phyloP scores from a whole-genome alignment of 2,113 vertebrate genomes.

The Sebastes schlegelii region DNA sequence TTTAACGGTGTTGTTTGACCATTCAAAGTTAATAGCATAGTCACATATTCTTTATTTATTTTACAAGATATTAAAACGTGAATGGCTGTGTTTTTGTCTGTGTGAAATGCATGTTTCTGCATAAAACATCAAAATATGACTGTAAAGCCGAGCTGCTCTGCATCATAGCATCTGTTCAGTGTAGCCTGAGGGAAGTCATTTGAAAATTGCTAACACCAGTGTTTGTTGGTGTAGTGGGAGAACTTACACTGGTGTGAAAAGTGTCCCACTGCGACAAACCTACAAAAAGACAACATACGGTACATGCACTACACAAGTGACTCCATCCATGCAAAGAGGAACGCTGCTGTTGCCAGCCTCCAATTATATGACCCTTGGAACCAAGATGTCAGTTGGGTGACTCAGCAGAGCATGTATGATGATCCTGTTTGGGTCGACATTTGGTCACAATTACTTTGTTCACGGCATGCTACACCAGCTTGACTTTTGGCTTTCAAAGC shows the following conservation, averaged over 20 bases:
- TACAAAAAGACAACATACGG: background rate
- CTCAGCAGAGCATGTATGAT: too few relatives aligned
- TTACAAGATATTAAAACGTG: constrained; percentile 14
- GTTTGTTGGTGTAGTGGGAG: constrained; percentile 32
- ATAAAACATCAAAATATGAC: constrained; percentile 34
- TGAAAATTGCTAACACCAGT: constrained; percentile 63
- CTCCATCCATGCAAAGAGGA: background rate
- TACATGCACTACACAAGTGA: background rate
- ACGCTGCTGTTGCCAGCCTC: background rate
- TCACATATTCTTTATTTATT: constrained; percentile 10
- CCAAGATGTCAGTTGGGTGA: constrained; percentile 1
- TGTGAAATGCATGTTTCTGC: constrained; percentile 22
- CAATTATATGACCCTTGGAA: background rate
- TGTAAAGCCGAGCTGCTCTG: constrained; percentile 42
- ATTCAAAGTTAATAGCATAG: background rate
- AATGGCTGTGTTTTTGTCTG: background rate
- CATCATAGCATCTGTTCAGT: constrained; percentile 55
- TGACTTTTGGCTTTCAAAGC: background rate
- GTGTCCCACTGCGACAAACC: constrained; percentile 8
- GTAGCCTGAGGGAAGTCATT: constrained; percentile 61
- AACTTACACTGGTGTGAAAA: constrained; percentile 21
- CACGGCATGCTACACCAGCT: background rate
- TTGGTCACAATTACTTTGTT: too few relatives aligned
- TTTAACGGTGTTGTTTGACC: background rate
- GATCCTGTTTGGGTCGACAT: too few relatives aligned